These are phyloP conservation scores for Hippasteria phrygiana DNA, from an alignment of 53 echinoderm and acorn worm genomes.

Conservation along the genomic window DNA sequence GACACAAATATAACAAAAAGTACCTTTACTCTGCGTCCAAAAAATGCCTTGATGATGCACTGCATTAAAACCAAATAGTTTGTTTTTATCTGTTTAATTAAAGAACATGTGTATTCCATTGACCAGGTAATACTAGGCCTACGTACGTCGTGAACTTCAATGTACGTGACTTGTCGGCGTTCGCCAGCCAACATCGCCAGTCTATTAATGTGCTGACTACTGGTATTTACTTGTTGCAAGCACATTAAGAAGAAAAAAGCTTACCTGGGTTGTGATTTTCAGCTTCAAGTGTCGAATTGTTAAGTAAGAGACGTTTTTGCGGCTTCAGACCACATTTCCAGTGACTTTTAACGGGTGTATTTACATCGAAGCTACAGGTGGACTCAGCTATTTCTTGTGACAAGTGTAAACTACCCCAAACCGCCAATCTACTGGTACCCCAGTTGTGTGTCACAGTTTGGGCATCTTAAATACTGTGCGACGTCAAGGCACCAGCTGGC, in stretches of 20 bases:
- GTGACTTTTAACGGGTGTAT: background rate
- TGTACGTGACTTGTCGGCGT: too few relatives aligned
- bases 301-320: background rate
- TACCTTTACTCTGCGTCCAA: too few relatives aligned
- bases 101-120: too few relatives aligned
- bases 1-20: too few relatives aligned
- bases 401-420: background rate
- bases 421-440: constrained; percentile 8
- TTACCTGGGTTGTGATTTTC: background rate
- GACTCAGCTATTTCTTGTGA: background rate
- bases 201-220: too few relatives aligned
- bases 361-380: constrained; percentile 12
- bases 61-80: too few relatives aligned
- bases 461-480: background rate
- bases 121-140: too few relatives aligned
- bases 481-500: constrained; percentile 51
- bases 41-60: too few relatives aligned
- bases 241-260: background rate
- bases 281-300: background rate
- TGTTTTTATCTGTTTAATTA: too few relatives aligned
- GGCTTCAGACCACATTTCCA: background rate
- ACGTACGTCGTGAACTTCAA: too few relatives aligned
- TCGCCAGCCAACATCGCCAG: too few relatives aligned
- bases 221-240: background rate
- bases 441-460: background rate